Conservation (phyloP, 2,113 vertebrate genomes). For the Taurulus bubalis region DNA sequence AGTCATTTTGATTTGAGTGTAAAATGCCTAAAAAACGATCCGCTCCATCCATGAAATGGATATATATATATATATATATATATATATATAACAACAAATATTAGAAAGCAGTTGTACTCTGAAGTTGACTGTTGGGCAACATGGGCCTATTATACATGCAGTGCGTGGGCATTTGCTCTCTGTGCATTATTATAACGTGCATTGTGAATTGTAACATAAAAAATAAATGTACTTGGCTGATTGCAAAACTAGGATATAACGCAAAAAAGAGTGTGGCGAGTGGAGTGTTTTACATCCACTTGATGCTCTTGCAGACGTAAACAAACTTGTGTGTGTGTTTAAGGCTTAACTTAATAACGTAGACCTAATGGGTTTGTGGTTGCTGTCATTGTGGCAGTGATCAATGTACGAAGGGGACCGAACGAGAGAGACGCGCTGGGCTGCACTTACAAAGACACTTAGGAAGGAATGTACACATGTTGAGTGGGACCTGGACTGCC, state of each 20-base stretch:
- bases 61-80: neutral
- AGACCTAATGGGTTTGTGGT: neutral
- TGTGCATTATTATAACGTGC: neutral
- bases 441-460: neutral
- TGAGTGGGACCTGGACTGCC: neutral
- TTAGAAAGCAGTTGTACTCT: neutral
- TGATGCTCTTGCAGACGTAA: neutral
- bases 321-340: neutral
- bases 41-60: neutral
- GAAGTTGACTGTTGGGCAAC: neutral
- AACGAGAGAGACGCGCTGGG: neutral
- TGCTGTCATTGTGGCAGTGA: neutral
- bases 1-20: neutral
- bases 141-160: neutral
- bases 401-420: neutral
- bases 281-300: neutral
- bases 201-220: neutral
- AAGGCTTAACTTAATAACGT: neutral
- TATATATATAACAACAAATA: neutral
- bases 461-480: slow-evolving; percentile 22
- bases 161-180: no score
- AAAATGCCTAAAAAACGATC: neutral
- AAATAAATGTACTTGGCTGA: neutral
- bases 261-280: neutral
- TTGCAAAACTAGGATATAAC: neutral